Conservation (phyloP, 2,888 invertebrate species). For the Seira sanloemensis region DNA sequence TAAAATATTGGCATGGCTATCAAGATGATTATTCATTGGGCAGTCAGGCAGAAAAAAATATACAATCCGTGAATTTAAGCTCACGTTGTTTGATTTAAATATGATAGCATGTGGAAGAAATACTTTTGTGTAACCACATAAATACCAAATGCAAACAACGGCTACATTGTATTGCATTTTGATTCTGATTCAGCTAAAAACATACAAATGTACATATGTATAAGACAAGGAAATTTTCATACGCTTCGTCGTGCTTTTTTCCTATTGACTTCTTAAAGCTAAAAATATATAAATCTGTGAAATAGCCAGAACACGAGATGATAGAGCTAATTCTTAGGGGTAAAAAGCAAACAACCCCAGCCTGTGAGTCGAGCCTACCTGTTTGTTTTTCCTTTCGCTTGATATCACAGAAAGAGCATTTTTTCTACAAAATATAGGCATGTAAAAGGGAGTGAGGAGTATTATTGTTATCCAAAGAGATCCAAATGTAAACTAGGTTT, state of each 20-base stretch:
- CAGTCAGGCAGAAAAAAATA: constrained; percentile 52
- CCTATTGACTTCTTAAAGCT: too few relatives aligned
- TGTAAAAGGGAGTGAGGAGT: background rate
- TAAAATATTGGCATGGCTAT: constrained; percentile 66
- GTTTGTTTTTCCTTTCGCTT: constrained; percentile 42
- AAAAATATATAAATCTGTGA: too few relatives aligned
- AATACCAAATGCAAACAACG: background rate
- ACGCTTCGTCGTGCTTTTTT: background rate
- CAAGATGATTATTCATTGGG: constrained; percentile 66
- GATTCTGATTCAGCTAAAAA: background rate
- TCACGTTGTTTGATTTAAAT: constrained; percentile 63
- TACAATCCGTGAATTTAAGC: constrained; percentile 54
- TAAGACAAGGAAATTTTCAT: background rate
- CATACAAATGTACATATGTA: background rate
- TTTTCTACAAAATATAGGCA: background rate
- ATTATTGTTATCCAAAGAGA: background rate
- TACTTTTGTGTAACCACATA: background rate
- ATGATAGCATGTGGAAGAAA: constrained; percentile 28
- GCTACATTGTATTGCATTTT: background rate
- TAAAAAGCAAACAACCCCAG: constrained; percentile 36
- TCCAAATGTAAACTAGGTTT: background rate
- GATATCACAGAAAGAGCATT: background rate
- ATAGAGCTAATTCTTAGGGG: background rate
- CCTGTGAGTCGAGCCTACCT: constrained; percentile 26
- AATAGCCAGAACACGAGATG: background rate